Evolutionary conservation across 2,888 invertebrate genomes (phyloP).

Genomic region (Drosophila parthenogenetica): DNA sequence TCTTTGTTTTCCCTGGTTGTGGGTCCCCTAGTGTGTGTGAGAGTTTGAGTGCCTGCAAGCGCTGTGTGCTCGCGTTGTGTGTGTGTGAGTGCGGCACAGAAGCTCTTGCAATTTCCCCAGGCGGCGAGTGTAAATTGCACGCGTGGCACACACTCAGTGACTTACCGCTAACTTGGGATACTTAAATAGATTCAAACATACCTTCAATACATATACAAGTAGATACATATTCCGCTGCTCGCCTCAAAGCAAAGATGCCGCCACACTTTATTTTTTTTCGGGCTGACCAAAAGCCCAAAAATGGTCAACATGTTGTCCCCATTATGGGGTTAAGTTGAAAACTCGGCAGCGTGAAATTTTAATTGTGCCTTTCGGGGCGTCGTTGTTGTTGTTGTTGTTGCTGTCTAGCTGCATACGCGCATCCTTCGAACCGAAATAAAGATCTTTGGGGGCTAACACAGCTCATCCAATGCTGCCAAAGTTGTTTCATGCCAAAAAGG

Average conservation of each 20-base stretch:
- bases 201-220: neutral
- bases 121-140: slow-evolving; percentile 60
- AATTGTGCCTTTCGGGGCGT: slow-evolving; percentile 80
- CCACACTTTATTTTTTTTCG: slow-evolving; percentile 32
- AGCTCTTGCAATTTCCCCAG: slow-evolving; percentile 45
- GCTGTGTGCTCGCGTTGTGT: slow-evolving; percentile 41
- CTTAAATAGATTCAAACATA: slow-evolving; percentile 3
- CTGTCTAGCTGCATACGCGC: slow-evolving; percentile 42
- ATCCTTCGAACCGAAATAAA: slow-evolving; percentile 73
- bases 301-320: slow-evolving; percentile 64
- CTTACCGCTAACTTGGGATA: slow-evolving; percentile 8
- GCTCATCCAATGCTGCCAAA: slow-evolving; percentile 70
- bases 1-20: slow-evolving; percentile 61
- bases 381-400: slow-evolving; percentile 37
- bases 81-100: slow-evolving; percentile 20
- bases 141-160: slow-evolving; percentile 55
- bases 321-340: slow-evolving; percentile 51
- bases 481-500: slow-evolving; percentile 78
- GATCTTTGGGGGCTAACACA: slow-evolving; percentile 68
- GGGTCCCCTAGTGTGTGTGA: neutral
- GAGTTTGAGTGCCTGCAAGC: slow-evolving; percentile 10
- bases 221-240: slow-evolving; percentile 14
- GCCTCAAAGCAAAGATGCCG: slow-evolving; percentile 72
- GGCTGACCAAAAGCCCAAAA: slow-evolving; percentile 48
- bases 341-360: slow-evolving; percentile 69